A percentile compares a stretch with the other conserved stretches of the same genome.
These are phyloP conservation scores for Choreutis nemorana DNA, from an alignment of 2,888 invertebrate species.

Conservation along the genomic window DNA sequence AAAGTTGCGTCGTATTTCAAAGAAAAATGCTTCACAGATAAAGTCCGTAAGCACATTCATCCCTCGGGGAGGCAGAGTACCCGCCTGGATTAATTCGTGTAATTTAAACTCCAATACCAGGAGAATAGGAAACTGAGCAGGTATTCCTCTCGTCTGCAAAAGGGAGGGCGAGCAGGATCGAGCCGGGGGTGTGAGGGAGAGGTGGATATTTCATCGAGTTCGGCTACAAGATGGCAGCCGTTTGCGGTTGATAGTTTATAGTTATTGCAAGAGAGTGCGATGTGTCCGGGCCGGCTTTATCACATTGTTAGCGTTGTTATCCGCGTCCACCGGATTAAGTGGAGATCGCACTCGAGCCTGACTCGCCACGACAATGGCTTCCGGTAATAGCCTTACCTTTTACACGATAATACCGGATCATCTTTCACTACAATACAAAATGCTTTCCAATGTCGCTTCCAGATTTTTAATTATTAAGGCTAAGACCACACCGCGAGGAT, in stretches of 20 bases:
- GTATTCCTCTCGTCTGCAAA: slow-evolving; percentile 34
- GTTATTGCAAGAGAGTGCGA: slow-evolving; percentile 61
- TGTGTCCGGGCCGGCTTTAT: slow-evolving; percentile 56
- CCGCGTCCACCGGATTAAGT: slow-evolving; percentile 56
- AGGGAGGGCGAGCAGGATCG: slow-evolving; percentile 31
- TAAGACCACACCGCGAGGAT: too few species aligned
- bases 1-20: slow-evolving; percentile 11
- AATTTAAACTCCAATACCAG: slow-evolving; percentile 52
- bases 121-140: slow-evolving; percentile 41
- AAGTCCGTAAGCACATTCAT: slow-evolving; percentile 27
- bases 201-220: slow-evolving; percentile 53
- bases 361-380: slow-evolving; percentile 32
- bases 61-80: slow-evolving; percentile 28
- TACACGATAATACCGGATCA: slow-evolving; percentile 18
- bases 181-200: slow-evolving; percentile 37
- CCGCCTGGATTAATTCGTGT: slow-evolving; percentile 50
- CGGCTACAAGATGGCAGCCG: slow-evolving; percentile 61
- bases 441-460: too few species aligned
- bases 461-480: too few species aligned
- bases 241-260: slow-evolving; percentile 66
- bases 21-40: slow-evolving; percentile 22
- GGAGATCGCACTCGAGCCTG: slow-evolving; percentile 38
- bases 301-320: slow-evolving; percentile 63
- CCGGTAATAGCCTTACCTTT: slow-evolving; percentile 41
- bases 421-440: too few species aligned